These are phyloP conservation scores for Calycopis cecrops DNA, from an alignment of 1,140 invertebrate species.

Conservation along the genomic window DNA sequence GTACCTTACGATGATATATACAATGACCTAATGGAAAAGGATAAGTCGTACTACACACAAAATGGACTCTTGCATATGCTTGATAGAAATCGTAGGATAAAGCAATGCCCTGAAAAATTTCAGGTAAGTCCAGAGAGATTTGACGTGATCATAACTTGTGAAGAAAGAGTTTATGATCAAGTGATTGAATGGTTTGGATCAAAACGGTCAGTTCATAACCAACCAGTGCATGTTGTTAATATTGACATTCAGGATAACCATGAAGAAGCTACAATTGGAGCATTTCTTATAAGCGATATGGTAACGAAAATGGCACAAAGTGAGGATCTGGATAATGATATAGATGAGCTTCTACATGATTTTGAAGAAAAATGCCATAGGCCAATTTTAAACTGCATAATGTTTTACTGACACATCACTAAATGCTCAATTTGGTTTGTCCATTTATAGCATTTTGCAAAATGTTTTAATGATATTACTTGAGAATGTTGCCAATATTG, in stretches of 20 bases:
- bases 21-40: conserved; percentile 92
- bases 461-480: too few relatives aligned
- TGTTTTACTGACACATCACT: conserved; percentile 87
- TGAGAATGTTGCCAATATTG: too few relatives aligned
- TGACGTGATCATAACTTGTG: conserved; percentile 97
- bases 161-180: conserved; percentile 99
- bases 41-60: conserved; percentile 96
- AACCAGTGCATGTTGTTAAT: conserved; percentile 97
- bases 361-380: conserved; percentile 94
- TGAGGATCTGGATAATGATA: conserved; percentile 98
- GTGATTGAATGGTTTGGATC: conserved; percentile 86
- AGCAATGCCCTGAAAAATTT: conserved; percentile 95
- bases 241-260: conserved; percentile 99
- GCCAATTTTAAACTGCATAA: conserved; percentile 93
- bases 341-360: conserved; percentile 96
- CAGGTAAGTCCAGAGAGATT: conserved; percentile 94
- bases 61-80: conserved; percentile 99
- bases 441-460: too few relatives aligned
- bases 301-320: conserved; percentile 91
- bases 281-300: conserved; percentile 98
- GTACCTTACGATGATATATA: conserved; percentile 98
- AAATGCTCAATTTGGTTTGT: background rate
- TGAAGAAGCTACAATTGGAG: conserved; percentile 99
- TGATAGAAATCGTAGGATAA: conserved; percentile 97
- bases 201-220: conserved; percentile 82